A percentile compares a stretch with the other conserved stretches of the same genome.
Conservation (phyloP, 92 coral and sea anemone species). For the Umimayanthus chanpuru region DNA sequence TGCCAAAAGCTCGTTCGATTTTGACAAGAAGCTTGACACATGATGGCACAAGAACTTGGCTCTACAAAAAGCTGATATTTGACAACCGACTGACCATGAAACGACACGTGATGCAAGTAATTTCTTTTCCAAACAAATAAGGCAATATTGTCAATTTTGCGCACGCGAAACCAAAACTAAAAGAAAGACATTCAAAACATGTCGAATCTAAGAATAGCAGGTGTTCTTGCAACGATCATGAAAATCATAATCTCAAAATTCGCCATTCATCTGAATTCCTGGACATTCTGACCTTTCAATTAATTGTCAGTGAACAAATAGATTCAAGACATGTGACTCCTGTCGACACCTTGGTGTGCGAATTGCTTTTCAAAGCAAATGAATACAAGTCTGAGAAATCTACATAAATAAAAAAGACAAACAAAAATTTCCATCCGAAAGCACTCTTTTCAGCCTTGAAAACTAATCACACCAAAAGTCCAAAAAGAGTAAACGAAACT, state of each 20-base stretch:
- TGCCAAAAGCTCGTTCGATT: not conserved
- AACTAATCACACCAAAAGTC: not conserved
- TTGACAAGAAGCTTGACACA: not conserved
- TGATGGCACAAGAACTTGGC: not conserved
- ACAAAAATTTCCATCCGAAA: not conserved
- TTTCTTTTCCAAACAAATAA: constrained; percentile 9
- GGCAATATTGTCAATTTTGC: not conserved
- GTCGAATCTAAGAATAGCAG: not conserved
- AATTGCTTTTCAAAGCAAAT: not conserved
- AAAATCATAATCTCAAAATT: not conserved
- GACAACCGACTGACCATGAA: not conserved
- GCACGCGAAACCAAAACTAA: not conserved
- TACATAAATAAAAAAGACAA: not conserved
- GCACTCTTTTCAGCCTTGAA: not conserved
- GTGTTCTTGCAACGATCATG: not conserved
- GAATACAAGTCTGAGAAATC: not conserved
- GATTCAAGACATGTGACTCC: constrained; percentile 4
- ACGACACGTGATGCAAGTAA: not conserved
- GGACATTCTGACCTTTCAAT: not conserved
- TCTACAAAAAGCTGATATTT: not conserved
- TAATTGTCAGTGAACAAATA: not conserved
- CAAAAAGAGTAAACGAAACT: constrained; percentile 19
- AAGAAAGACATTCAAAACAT: not conserved
- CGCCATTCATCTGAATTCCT: not conserved
- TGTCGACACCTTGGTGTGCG: not conserved